phyloP scores from a whole-genome alignment of 2,797 vertebrate genomes.

The Fundulus diaphanus region DNA sequence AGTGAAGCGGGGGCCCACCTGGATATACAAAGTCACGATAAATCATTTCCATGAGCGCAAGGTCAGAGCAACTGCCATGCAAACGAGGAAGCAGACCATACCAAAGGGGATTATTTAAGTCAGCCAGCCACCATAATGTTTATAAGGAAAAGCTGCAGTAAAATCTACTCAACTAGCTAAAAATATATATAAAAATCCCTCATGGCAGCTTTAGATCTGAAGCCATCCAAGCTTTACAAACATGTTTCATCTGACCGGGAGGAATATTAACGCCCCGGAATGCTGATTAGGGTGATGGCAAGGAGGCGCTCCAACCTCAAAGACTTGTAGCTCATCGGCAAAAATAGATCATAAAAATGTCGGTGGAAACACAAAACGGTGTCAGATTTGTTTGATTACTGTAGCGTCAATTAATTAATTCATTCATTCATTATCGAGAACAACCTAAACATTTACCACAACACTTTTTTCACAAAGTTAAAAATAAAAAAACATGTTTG shows the following conservation, averaged over 20 bases:
- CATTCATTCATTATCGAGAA: background rate
- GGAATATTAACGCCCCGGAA: background rate
- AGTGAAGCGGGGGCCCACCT: background rate
- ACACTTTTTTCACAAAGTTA: too few relatives aligned
- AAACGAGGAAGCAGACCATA: constrained; percentile 52
- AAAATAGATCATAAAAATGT: too few relatives aligned
- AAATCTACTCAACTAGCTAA: background rate
- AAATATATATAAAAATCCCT: background rate
- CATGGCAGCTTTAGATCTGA: background rate
- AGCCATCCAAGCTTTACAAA: background rate
- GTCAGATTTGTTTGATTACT: too few relatives aligned
- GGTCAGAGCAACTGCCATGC: constrained; percentile 66
- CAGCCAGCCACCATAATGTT: too few relatives aligned
- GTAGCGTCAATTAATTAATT: too few relatives aligned
- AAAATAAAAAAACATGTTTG: too few relatives aligned
- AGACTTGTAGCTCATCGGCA: background rate
- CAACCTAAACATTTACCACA: background rate
- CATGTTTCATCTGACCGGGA: background rate
- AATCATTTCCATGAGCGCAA: constrained; percentile 41
- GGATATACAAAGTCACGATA: constrained; percentile 2
- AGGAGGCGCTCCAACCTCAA: background rate
- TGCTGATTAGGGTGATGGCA: background rate
- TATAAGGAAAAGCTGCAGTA: too few relatives aligned
- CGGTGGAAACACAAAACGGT: too few relatives aligned
- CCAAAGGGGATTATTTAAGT: background rate